Evolutionary conservation across 2,888 invertebrate species (phyloP).

Genomic region (Protonemura montana): DNA sequence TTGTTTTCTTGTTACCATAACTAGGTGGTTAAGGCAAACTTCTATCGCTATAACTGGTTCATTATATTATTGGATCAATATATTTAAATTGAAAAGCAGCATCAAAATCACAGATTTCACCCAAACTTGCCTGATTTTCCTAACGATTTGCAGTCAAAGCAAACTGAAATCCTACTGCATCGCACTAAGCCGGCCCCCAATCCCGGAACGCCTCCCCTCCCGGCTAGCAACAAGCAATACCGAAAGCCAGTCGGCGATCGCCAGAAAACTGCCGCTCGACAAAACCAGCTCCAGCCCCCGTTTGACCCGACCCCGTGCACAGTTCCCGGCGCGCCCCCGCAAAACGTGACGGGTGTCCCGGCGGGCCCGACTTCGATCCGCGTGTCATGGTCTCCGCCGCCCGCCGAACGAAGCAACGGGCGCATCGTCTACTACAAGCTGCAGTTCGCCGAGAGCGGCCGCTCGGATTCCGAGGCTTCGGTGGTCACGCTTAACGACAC

Average conservation of each 20-base stretch:
- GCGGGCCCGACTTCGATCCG: conserved; percentile 88
- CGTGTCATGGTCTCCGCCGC: conserved; percentile 93
- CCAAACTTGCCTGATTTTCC: too few relatives aligned
- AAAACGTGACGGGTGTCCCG: conserved; percentile 89
- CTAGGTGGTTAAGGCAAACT: too few relatives aligned
- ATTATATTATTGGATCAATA: too few relatives aligned
- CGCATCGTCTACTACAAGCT: conserved; percentile 95
- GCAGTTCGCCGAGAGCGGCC: conserved; percentile 84
- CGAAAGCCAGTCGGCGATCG: too few relatives aligned
- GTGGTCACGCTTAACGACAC: conserved; percentile 82
- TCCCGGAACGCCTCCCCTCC: conserved; percentile 32
- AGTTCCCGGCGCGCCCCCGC: conserved; percentile 98
- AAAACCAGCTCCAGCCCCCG: neutral
- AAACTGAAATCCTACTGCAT: neutral
- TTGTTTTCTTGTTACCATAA: too few relatives aligned
- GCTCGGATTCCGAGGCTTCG: conserved; percentile 84
- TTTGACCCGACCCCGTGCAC: conserved; percentile 51
- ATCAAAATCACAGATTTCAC: too few relatives aligned
- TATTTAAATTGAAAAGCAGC: too few relatives aligned
- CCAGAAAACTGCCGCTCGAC: neutral
- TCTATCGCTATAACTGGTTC: too few relatives aligned
- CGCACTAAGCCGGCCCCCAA: neutral
- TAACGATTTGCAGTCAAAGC: neutral
- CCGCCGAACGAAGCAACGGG: conserved; percentile 89
- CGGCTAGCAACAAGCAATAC: too few relatives aligned